phyloP scores from a whole-genome alignment of 2,888 invertebrate genomes.

The Napeogenes inachia region DNA sequence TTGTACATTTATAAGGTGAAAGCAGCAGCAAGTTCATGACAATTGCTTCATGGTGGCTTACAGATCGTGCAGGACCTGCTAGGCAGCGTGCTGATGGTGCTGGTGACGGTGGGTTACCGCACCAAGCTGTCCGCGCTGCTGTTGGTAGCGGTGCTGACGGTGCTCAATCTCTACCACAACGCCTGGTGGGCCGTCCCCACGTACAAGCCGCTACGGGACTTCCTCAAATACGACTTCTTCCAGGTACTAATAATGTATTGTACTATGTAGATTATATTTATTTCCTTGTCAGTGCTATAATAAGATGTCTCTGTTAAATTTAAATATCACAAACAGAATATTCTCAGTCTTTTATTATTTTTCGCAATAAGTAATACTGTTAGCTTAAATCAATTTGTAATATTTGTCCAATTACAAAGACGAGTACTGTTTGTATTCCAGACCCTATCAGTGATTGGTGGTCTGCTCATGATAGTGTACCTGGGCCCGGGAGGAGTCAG shows the following conservation, averaged over 20 bases:
- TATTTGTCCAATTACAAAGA: neutral
- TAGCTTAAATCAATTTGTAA: neutral
- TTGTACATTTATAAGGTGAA: no score
- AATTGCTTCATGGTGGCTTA: no score
- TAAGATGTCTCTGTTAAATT: no score
- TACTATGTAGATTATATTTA: neutral
- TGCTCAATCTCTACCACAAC: constrained; percentile 97
- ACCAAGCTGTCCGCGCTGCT: constrained; percentile 98
- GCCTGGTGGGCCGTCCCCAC: constrained; percentile 98
- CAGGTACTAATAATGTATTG: constrained; percentile 81
- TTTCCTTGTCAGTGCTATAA: no score
- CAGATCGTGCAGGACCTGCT: constrained; percentile 94
- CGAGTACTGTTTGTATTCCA: constrained; percentile 74
- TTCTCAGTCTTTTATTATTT: no score
- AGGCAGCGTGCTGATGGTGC: constrained; percentile 95
- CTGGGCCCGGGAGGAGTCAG: constrained; percentile 99
- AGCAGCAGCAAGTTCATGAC: no score
- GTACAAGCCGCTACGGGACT: constrained; percentile 97
- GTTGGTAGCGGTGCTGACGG: constrained; percentile 90
- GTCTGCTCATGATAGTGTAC: constrained; percentile 97
- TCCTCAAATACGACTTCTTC: constrained; percentile 99
- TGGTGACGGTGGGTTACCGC: constrained; percentile 98
- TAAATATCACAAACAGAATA: no score
- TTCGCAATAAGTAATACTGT: no score
- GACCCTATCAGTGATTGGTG: constrained; percentile 99